Evolutionary conservation across 2,113 vertebrate genomes (phyloP), one percentile per base, ranked within the genome.

Genomic region (Fukomys damarensis): DNA sequence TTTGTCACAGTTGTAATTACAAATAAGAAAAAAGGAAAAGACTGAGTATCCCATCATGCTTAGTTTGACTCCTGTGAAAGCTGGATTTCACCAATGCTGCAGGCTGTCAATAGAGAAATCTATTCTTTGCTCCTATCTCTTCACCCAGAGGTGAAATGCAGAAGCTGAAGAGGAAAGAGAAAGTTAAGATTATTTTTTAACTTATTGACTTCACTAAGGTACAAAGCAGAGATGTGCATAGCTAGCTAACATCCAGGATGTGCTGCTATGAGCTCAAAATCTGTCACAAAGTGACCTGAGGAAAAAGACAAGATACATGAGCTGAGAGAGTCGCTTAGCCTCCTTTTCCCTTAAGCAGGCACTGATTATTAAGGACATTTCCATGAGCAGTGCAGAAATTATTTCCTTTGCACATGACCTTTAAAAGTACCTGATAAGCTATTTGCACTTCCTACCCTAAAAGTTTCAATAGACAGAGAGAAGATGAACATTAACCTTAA

Each of bases 391-490:
- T 93, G 92, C 89, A 98, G 94, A 93, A 98, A 97, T 98, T 98
- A 97, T 96, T 98, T 96, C 59, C 96, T 96, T 93, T 97, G 72
- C 97, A 98, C 98, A 98, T 98, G 98, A 98, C 98, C 98, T 99
- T 98, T 98, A 99, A 98, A 99, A 98, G 95, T 97, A 98, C 98
- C 95, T 98, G 97, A 98, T 98, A 98, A 98, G 98, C 98, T 98
- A 98, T 99, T 99, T 98, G 98, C 97, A 98, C 97, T 98, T 97
- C 98, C 98, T 98, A 98, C 96, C 96, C 96, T 96, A 96, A 98
- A 98, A 97, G 97, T 98, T 98, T 96, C 98, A 97, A 96, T 95
- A 98, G 98, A 96, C 96, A 98, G 97, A 96, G 88, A 97, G 96
- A 98, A 99, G 97, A 98, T 35, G 13, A 98, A 98, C 98, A 98